Percentiles rank a stretch among this genome's conserved stretches.
Evolutionary conservation across 2,797 vertebrate genomes (phyloP).

Genomic region (Natrix natrix): DNA sequence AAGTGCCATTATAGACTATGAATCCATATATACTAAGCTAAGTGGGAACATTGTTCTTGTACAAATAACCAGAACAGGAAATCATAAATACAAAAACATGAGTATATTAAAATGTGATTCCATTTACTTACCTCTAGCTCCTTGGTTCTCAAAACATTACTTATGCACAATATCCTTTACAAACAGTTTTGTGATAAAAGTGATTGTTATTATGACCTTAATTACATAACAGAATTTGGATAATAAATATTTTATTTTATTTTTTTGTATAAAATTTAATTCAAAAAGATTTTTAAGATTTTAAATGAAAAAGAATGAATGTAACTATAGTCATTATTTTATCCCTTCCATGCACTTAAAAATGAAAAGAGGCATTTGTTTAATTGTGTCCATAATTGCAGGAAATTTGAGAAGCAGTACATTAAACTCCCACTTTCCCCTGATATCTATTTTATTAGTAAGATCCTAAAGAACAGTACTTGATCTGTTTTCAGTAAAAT

Average conservation of each 20-base stretch:
- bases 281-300: neutral
- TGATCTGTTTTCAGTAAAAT: neutral
- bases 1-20: neutral
- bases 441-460: neutral
- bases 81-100: neutral
- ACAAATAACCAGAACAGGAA: neutral
- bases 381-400: neutral
- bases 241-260: neutral
- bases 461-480: neutral
- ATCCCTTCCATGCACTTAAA: neutral
- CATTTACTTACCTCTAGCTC: neutral
- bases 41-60: neutral
- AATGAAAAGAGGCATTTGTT: neutral
- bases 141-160: neutral
- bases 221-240: neutral
- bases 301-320: neutral
- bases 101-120: neutral
- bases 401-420: neutral
- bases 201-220: neutral
- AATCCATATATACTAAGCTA: neutral
- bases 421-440: neutral
- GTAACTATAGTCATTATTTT: neutral
- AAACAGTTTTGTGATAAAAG: neutral
- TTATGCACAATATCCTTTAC: neutral
- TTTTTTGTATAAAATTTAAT: neutral